These are phyloP conservation scores for Atta texana DNA, from an alignment of 1,140 invertebrate species.

Conservation along the genomic window DNA sequence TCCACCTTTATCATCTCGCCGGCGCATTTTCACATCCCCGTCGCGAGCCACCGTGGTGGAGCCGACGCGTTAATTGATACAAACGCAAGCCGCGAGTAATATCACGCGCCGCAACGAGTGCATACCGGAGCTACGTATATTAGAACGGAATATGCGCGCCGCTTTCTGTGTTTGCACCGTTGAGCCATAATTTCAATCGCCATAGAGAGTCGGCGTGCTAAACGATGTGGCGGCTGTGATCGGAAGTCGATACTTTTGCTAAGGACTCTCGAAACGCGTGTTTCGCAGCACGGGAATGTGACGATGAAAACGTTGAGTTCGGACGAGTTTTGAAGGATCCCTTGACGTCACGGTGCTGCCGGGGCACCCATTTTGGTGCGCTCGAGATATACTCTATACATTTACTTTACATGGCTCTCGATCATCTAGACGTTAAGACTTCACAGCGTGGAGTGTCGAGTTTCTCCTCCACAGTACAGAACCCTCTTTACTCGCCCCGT, in stretches of 20 bases:
- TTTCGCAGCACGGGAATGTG: constrained; percentile 44
- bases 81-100: constrained; percentile 16
- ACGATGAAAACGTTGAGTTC: constrained; percentile 56
- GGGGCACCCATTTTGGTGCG: constrained; percentile 29
- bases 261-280: constrained; percentile 54
- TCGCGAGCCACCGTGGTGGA: background rate
- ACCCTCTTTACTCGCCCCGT: constrained; percentile 31
- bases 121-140: constrained; percentile 24
- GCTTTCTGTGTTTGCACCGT: constrained; percentile 15
- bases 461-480: constrained; percentile 18
- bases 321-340: constrained; percentile 58
- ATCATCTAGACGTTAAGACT: constrained; percentile 63
- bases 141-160: constrained; percentile 33
- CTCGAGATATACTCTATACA: constrained; percentile 45
- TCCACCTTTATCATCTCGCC: constrained; percentile 32
- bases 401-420: constrained; percentile 67
- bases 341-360: constrained; percentile 37
- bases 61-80: constrained; percentile 52
- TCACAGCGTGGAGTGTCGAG: constrained; percentile 42
- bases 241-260: constrained; percentile 58
- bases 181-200: constrained; percentile 40
- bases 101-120: constrained; percentile 36
- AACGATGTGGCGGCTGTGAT: constrained; percentile 49
- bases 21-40: constrained; percentile 17
- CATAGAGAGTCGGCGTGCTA: constrained; percentile 9